phyloP scores from a whole-genome alignment of 2,113 vertebrate genomes.

The Pygoscelis adeliae region DNA sequence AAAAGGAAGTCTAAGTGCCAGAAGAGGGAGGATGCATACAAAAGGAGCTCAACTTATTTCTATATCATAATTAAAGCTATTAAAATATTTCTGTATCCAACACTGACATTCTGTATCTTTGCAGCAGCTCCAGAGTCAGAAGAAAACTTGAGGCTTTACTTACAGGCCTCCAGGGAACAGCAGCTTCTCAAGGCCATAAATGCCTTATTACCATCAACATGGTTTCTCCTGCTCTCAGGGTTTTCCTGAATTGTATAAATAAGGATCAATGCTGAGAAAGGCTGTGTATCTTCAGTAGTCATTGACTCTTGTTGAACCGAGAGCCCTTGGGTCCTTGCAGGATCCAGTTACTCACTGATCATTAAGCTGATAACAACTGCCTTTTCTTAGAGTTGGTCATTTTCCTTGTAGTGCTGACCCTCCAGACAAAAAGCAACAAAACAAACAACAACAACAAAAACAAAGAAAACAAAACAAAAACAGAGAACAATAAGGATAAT shows the following conservation, averaged over 20 bases:
- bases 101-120: neutral
- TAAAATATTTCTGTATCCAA: neutral
- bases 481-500: conserved; percentile 32
- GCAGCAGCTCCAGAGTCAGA: neutral
- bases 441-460: neutral
- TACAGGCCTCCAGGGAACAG: neutral
- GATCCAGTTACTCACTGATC: neutral
- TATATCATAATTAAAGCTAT: neutral
- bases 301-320: neutral
- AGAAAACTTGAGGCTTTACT: neutral
- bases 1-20: neutral
- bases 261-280: neutral
- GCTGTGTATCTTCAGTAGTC: neutral
- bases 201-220: neutral
- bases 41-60: neutral
- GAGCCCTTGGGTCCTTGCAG: neutral
- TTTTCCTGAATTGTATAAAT: neutral
- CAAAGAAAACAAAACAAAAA: neutral
- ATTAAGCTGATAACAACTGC: neutral
- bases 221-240: neutral
- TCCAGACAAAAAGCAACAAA: neutral
- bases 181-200: neutral
- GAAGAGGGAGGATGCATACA: neutral
- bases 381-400: neutral
- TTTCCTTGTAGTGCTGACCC: neutral